phyloP scores from a whole-genome alignment of 1,140 invertebrate species.

The Musca domestica region DNA sequence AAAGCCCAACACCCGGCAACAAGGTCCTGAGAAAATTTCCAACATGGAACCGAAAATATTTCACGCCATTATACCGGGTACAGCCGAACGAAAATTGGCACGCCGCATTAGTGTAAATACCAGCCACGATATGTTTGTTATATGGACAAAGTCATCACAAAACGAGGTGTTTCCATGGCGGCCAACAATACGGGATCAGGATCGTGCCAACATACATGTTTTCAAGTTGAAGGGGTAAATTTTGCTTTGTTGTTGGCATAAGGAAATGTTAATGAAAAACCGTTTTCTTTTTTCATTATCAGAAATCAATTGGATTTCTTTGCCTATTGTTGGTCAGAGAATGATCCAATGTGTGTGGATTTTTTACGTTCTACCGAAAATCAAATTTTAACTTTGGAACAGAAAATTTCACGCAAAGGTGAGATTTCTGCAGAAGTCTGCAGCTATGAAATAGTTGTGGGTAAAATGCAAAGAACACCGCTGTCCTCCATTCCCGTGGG shows the following conservation, averaged over 20 bases:
- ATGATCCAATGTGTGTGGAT: slow-evolving; percentile 67
- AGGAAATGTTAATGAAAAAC: slow-evolving; percentile 4
- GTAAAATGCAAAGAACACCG: slow-evolving; percentile 66
- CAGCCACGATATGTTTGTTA: slow-evolving; percentile 60
- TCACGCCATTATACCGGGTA: slow-evolving; percentile 60
- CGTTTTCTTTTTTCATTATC: neutral
- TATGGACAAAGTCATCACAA: slow-evolving; percentile 75
- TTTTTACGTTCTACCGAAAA: slow-evolving; percentile 67
- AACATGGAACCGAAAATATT: slow-evolving; percentile 64
- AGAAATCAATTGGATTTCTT: slow-evolving; percentile 62
- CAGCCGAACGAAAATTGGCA: slow-evolving; percentile 64
- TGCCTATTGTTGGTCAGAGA: slow-evolving; percentile 68
- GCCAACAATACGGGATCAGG: slow-evolving; percentile 73
- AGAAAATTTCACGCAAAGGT: slow-evolving; percentile 72
- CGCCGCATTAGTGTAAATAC: slow-evolving; percentile 65
- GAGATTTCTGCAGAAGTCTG: slow-evolving; percentile 74
- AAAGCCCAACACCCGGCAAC: slow-evolving; percentile 58
- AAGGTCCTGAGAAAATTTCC: slow-evolving; percentile 61
- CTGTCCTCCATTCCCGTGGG: slow-evolving; percentile 70
- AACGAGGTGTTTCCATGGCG: slow-evolving; percentile 84
- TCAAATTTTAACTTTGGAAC: slow-evolving; percentile 72
- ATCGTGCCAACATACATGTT: slow-evolving; percentile 76
- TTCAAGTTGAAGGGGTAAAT: slow-evolving; percentile 56
- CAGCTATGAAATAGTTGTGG: slow-evolving; percentile 68
- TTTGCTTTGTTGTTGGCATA: neutral